Base-by-base conservation (phyloP, 2,797 vertebrate species). In the Thaleichthys pacificus region DNA sequence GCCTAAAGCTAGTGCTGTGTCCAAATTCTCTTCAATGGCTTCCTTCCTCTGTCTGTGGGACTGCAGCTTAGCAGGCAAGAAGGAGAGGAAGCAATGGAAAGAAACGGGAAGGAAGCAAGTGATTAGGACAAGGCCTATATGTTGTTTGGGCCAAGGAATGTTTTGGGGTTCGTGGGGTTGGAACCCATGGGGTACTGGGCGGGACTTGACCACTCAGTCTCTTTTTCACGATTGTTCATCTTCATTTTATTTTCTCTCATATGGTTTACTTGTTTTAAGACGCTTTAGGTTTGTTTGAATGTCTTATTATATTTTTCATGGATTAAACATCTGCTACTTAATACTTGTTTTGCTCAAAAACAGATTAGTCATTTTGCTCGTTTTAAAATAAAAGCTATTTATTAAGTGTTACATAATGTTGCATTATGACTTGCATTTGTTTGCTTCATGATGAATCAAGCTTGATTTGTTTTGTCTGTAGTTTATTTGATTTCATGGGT, bases 151-250 rank as follows among this genome's bases (percentile, higher is more conserved):
- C 87, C 86, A 82, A 88, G 87, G 91, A 91, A 92, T 92, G 91
- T 92, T 91, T 85, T 84, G 89, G 88, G 91, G 88, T 89, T 90
- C 85, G 62, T 85, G 49, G 86, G 86, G 84, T 56, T 56, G 88
- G 84, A 80, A 84, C 82, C 86, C 85, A 21, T 12, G 22, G 84
- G 74, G 88, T 84, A 71, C 88, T 89, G 91, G 89, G 88, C 87
- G 89, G 90, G 90, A 87, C 87, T 79, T 87, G 89, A 90, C 87
- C 89, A 87, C 90, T 90, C 88, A 90, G 89, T 89, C 89, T 89
- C 88, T 87, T 17, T 89, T 90, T 87, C 86, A 85, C 81, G 91
- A 92, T 91, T 91, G 89, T 92, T 92, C 83, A 90, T 91, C 87
- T 84, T 89, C 81, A 80, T 85, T 12, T 64, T 58, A 38, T 22